Evolutionary conservation across 2,888 invertebrate species (phyloP).

Genomic region (Idaea aversata): DNA sequence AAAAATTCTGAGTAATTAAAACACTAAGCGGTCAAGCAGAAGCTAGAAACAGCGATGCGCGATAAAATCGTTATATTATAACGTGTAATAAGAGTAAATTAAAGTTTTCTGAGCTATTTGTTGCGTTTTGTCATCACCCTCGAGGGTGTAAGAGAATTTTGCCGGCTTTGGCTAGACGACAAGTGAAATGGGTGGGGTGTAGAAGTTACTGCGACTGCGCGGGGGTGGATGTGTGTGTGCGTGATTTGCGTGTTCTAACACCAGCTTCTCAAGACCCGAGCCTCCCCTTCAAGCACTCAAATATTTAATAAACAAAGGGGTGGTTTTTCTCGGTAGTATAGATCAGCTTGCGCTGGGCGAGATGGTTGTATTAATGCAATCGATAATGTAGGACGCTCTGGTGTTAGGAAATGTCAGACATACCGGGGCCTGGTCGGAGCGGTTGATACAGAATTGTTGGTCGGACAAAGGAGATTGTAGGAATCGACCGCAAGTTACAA

Average conservation of each 20-base stretch:
- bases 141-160: slow-evolving; percentile 72
- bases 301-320: slow-evolving; percentile 32
- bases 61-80: slow-evolving; percentile 36
- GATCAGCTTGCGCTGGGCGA: slow-evolving; percentile 44
- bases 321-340: slow-evolving; percentile 41
- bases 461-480: slow-evolving; percentile 34
- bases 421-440: slow-evolving; percentile 58
- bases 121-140: slow-evolving; percentile 68
- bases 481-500: slow-evolving; percentile 7
- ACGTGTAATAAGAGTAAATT: slow-evolving; percentile 38
- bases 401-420: slow-evolving; percentile 71
- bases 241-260: slow-evolving; percentile 61
- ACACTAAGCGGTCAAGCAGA: slow-evolving; percentile 61
- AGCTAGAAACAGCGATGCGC: slow-evolving; percentile 45
- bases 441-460: slow-evolving; percentile 35
- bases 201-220: slow-evolving; percentile 61
- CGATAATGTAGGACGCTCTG: slow-evolving; percentile 73
- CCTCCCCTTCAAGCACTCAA: slow-evolving; percentile 37
- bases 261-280: slow-evolving; percentile 45
- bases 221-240: slow-evolving; percentile 56
- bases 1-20: slow-evolving; percentile 32
- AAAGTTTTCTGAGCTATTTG: slow-evolving; percentile 55
- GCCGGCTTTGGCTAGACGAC: slow-evolving; percentile 62
- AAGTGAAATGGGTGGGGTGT: slow-evolving; percentile 72
- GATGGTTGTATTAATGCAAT: slow-evolving; percentile 66